Percentiles rank a stretch among this genome's conserved stretches.
Conservation (phyloP, 2,113 vertebrate genomes). For the Tenebrosternarchus preto region DNA sequence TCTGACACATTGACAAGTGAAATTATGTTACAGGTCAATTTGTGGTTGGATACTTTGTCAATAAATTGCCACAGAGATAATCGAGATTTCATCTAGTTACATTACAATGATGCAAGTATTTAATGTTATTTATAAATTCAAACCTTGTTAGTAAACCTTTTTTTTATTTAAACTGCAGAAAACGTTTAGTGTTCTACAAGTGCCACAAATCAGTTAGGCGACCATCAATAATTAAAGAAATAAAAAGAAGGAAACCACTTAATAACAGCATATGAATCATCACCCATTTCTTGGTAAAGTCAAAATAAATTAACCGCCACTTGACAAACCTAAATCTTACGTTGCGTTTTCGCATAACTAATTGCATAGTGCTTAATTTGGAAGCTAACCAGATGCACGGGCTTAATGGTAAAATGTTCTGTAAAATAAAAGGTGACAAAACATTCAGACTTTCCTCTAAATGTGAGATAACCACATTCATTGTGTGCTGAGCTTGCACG, state of each 20-base stretch:
- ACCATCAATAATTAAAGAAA: neutral
- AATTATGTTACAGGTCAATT: conserved; percentile 35
- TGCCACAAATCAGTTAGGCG: neutral
- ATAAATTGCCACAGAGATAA: conserved; percentile 20
- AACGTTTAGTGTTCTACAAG: neutral
- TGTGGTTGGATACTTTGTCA: conserved; percentile 33
- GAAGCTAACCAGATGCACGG: no score
- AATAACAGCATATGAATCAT: neutral
- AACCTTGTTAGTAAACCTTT: neutral
- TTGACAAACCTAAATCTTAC: neutral
- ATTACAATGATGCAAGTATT: neutral
- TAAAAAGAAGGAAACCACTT: neutral
- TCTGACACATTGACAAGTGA: conserved; percentile 37
- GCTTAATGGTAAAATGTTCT: neutral
- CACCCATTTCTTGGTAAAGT: neutral
- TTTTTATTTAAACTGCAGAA: neutral
- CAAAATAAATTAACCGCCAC: neutral
- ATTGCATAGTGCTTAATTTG: neutral
- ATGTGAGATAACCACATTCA: neutral
- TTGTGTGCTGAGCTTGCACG: conserved; percentile 6
- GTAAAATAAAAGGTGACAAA: neutral
- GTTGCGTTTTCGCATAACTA: neutral
- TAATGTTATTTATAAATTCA: neutral
- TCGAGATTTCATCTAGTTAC: neutral
- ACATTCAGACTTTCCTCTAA: neutral